Evolutionary conservation across 1,140 invertebrate genomes (phyloP), one percentile per base, ranked within the genome.

Genomic region (Holotrichia oblita): DNA sequence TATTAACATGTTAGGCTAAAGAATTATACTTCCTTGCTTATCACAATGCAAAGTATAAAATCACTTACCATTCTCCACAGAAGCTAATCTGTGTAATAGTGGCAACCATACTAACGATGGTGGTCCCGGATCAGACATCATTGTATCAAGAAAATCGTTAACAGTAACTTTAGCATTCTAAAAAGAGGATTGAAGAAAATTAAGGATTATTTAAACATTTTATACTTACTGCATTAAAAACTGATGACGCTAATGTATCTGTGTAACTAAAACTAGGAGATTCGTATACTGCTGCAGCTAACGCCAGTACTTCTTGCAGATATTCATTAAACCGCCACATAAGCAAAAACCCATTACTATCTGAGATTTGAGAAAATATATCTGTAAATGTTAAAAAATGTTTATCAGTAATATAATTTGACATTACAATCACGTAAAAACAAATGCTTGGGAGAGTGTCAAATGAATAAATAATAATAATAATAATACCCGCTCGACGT

Each of bases 301-400:
- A 87, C 20, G 96, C 93, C 48, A 99, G 87, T 20, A 98, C 93
- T 86, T 99, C 96, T 83, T 95, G 93, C 69, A 99, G 87, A 89
- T 98, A 99, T 83, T 98, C 96, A 20, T 94, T 93, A 86, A 99
- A 96, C 85, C 96, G 93, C 88, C 93, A 93, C 86, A 94, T 91
- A 75, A 98, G 91, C 87, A 99, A 89, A 83, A 96, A 93, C 24
- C 98, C 97, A 87, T 96, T 97, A 48, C 95, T 93, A 87, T 99
- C 97, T 4, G 97, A 98, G 84, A 99, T 94, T 92, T 98, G 97
- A 10, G 97, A 99, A 88, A 99, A 99, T 84, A 99, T 96, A 90
- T 99, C 97, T 98, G 87, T 44, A 89, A 89, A 81, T 48, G 44
- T 14, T 2, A 48, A 17, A 14, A 8, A 48, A 48, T 69, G 64